Percentiles rank a stretch among this genome's conserved stretches.
Evolutionary conservation across 2,888 invertebrate species (phyloP).

Genomic region (Epinotia ramella): DNA sequence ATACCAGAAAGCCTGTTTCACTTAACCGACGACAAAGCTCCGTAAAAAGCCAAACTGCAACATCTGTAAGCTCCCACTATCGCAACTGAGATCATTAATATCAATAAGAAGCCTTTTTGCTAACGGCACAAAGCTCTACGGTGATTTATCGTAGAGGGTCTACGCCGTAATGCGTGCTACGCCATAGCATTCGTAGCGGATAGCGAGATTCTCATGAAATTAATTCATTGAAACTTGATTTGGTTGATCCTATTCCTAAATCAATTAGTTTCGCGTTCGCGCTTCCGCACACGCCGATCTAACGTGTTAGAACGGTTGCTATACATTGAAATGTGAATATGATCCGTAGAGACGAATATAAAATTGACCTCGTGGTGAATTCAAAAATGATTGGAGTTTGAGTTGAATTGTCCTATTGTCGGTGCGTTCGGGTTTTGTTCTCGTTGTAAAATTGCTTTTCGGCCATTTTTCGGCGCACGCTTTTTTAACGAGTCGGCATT

Average conservation of each 20-base stretch:
- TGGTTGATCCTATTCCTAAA: background rate
- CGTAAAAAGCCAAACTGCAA: constrained; percentile 23
- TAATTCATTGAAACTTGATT: background rate
- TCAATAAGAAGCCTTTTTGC: constrained; percentile 41
- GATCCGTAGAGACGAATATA: no score
- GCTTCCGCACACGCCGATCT: background rate
- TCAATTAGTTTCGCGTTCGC: background rate
- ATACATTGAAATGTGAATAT: no score
- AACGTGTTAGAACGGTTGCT: background rate
- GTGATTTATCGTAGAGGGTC: constrained; percentile 40
- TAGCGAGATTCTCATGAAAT: background rate
- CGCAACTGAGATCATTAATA: constrained; percentile 35
- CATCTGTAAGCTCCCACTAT: constrained; percentile 39
- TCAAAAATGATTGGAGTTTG: background rate
- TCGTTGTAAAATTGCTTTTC: background rate
- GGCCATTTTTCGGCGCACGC: background rate
- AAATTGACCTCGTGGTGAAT: no score
- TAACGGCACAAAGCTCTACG: constrained; percentile 28
- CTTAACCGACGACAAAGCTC: constrained; percentile 4
- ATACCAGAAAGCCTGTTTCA: constrained; percentile 1
- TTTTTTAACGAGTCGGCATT: background rate
- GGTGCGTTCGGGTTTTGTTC: background rate
- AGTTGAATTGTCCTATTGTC: constrained; percentile 12
- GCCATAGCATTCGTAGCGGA: background rate
- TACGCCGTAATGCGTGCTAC: constrained; percentile 27